Evolutionary conservation across 2,113 vertebrate genomes (phyloP).

Genomic region (Solea senegalensis): DNA sequence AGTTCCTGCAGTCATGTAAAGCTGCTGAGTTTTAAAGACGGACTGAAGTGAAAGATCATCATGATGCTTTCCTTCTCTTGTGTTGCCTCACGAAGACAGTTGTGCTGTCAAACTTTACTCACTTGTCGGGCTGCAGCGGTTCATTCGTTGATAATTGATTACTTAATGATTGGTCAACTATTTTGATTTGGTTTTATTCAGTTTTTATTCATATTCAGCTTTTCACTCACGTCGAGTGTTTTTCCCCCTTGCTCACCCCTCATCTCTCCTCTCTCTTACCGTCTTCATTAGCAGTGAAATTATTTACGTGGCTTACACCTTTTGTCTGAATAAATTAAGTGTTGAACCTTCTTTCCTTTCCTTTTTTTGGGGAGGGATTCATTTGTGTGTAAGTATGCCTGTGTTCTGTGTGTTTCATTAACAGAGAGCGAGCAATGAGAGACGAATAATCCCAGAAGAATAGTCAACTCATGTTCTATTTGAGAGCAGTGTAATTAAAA

Average conservation of each 20-base stretch:
- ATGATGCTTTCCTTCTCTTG: no score
- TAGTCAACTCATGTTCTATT: slow-evolving; percentile 85
- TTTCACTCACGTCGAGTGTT: slow-evolving; percentile 29
- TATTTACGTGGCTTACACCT: slow-evolving; percentile 75
- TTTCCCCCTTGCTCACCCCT: slow-evolving; percentile 33
- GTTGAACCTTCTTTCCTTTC: slow-evolving; percentile 58
- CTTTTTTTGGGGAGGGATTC: slow-evolving; percentile 58
- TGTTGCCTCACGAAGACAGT: no score
- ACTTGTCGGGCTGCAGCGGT: no score
- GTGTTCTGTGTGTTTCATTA: slow-evolving; percentile 61
- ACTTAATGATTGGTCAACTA: no score
- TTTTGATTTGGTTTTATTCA: no score
- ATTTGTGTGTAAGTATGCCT: slow-evolving; percentile 49
- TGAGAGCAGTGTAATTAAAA: slow-evolving; percentile 86
- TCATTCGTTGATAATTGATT: no score
- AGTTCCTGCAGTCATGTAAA: no score
- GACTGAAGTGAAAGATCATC: no score
- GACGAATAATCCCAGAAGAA: slow-evolving; percentile 82
- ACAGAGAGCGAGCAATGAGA: slow-evolving; percentile 77
- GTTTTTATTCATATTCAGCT: no score
- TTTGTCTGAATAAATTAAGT: slow-evolving; percentile 79
- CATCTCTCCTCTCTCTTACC: slow-evolving; percentile 61
- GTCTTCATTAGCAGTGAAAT: slow-evolving; percentile 80
- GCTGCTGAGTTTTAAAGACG: no score
- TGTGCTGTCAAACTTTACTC: no score